Evolutionary conservation across 2,797 vertebrate genomes (phyloP).

Genomic region (Sebastes iracundus): DNA sequence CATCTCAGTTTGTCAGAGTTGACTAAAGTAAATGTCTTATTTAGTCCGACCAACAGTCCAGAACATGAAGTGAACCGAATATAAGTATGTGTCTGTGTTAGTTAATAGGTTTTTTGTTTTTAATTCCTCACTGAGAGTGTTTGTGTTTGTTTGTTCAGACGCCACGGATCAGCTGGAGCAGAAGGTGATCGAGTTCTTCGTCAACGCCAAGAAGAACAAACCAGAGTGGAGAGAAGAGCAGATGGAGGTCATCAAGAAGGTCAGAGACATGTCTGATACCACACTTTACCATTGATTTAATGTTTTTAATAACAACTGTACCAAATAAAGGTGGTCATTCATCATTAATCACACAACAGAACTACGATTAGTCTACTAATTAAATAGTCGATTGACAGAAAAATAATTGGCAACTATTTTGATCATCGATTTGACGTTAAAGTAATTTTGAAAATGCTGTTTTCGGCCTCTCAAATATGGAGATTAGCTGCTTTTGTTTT

Average conservation of each 20-base stretch:
- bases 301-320: background rate
- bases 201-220: constrained; percentile 99
- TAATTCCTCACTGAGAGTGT: background rate
- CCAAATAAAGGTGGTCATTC: background rate
- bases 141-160: constrained; percentile 77
- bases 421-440: too few species aligned
- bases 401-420: too few species aligned
- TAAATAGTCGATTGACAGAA: too few species aligned
- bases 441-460: too few species aligned
- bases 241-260: constrained; percentile 99
- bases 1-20: too few species aligned
- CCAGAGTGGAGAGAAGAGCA: constrained; percentile 99
- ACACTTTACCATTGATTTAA: background rate
- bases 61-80: background rate
- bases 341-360: background rate
- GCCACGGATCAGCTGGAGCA: constrained; percentile 99
- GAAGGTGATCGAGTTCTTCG: constrained; percentile 97
- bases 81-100: background rate
- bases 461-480: too few species aligned
- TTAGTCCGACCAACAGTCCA: background rate
- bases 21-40: background rate
- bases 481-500: too few species aligned
- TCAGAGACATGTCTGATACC: constrained; percentile 40
- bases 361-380: too few species aligned
- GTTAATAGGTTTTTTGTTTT: background rate